Base-by-base conservation (phyloP, 2,113 vertebrate species). In the Larimichthys crocea region DNA sequence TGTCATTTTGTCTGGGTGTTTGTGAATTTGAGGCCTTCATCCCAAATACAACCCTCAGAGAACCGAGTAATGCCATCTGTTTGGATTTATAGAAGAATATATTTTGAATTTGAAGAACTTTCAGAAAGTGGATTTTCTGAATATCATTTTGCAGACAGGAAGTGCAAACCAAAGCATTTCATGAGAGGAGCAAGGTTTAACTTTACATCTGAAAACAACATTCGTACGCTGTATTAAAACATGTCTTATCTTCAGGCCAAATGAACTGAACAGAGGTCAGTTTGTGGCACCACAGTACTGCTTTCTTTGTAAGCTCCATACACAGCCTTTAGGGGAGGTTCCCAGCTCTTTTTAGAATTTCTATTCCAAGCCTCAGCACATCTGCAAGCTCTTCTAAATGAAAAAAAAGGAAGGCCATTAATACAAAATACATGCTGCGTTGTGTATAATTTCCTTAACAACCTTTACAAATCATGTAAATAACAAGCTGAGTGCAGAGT, bases 51-150 rank as follows among this genome's bases (percentile, higher is more conserved):
- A 31, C 44, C 52, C 31, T 60, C 24, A 63, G 69, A 74, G 53
- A 52, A 74, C 66, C 35, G 16, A 61, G 55, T 76, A 56, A 68
- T 74, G 40, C 57, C 68, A 79, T 76, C 74, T 85, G 72, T 81
- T 55, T 22, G 48, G 50, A 55, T 76, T 78, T 48, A 64, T 19
- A 56, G n/a, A 55, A 24, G 59, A 48, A 40, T 35, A 61, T 52
- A 67, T 50, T 67, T 31, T 8, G 57, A 57, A 65, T 74, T 75
- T 65, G 3, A 40, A 53, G 16, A 26, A 59, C 35, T 40, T 46
- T 14, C 3, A 14, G 14, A 42, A 3, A 17, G 20, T 52, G 26
- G 50, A 17, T 80, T 74, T 60, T 56, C 2, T 22, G 50, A 79
- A 62, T 62, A 74, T 20, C 3, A 35, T 55, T 80, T 44, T 55